Conservation (phyloP, 2,888 invertebrate species). For the Salpingus planirostris region DNA sequence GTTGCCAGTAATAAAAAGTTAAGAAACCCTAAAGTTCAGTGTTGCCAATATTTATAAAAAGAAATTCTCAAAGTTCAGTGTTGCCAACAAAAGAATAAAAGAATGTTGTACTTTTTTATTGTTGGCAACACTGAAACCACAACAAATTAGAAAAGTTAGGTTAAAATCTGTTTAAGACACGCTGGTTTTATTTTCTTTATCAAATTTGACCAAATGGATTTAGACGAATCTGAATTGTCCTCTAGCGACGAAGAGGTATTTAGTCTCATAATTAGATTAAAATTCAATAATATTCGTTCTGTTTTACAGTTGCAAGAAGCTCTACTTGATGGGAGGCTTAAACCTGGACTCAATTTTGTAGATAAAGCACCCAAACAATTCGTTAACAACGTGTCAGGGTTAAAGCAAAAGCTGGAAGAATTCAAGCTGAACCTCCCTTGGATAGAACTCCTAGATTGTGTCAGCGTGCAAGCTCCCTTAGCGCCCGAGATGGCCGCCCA, state of each 20-base stretch:
- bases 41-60: too few species aligned
- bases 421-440: constrained; percentile 68
- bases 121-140: too few species aligned
- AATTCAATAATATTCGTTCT: constrained; percentile 9
- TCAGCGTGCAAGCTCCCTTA: constrained; percentile 67
- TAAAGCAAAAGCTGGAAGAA: constrained; percentile 63
- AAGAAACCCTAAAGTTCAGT: too few species aligned
- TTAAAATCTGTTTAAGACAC: too few species aligned
- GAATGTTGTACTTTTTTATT: too few species aligned
- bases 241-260: constrained; percentile 33
- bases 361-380: constrained; percentile 48
- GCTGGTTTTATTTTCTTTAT: too few species aligned
- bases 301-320: constrained; percentile 70
- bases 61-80: too few species aligned
- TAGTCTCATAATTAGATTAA: constrained; percentile 3
- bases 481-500: constrained; percentile 78
- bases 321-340: constrained; percentile 73
- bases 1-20: too few species aligned
- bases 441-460: constrained; percentile 77
- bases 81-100: too few species aligned
- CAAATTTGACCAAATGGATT: too few species aligned
- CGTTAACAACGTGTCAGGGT: constrained; percentile 62
- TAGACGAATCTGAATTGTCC: constrained; percentile 29
- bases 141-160: too few species aligned
- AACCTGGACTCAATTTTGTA: constrained; percentile 75